phyloP scores from a whole-genome alignment of 2,797 vertebrate genomes.

The Sebastes steindachneri region DNA sequence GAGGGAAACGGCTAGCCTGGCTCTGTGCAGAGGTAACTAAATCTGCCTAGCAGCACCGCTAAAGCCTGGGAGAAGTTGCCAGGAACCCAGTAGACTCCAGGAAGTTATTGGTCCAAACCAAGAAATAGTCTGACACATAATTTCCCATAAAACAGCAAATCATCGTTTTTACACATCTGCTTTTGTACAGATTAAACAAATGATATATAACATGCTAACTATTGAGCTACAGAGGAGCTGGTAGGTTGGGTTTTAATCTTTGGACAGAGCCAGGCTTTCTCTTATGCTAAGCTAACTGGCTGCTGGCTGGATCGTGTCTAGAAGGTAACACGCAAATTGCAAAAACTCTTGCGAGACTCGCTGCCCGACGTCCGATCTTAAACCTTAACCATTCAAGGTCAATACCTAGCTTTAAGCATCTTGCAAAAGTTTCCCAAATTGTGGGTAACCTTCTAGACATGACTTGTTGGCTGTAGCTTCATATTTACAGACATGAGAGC shows the following conservation, averaged over 20 bases:
- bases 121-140: neutral
- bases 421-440: too few species aligned
- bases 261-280: neutral
- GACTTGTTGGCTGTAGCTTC: neutral
- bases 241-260: neutral
- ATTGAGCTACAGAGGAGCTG: neutral
- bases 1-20: neutral
- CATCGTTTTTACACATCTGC: neutral
- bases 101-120: neutral
- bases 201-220: neutral
- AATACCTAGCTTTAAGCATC: too few species aligned
- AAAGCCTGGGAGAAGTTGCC: neutral
- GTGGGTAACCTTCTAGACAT: too few species aligned
- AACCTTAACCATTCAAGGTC: too few species aligned
- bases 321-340: too few species aligned
- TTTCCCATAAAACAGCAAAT: neutral
- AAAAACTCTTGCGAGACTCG: too few species aligned
- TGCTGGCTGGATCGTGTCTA: neutral
- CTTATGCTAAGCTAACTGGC: neutral
- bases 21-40: neutral
- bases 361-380: too few species aligned
- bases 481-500: neutral
- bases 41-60: neutral
- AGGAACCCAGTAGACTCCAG: neutral
- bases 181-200: neutral